Evolutionary conservation across 2,113 vertebrate species (phyloP).

Genomic region (Phycodurus eques): DNA sequence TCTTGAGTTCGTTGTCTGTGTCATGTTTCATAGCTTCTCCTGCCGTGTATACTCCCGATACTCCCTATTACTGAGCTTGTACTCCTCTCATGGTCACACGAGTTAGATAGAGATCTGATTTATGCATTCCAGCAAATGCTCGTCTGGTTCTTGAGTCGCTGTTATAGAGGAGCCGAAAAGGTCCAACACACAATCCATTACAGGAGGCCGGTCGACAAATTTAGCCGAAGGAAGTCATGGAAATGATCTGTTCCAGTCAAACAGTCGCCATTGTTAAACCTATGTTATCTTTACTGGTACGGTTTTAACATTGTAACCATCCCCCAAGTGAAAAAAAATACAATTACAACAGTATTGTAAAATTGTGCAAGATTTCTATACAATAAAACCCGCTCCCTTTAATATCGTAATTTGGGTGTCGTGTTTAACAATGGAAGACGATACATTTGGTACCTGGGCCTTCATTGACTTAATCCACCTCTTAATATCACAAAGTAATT

Average conservation of each 20-base stretch:
- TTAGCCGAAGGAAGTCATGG: not conserved
- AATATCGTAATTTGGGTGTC: too few relatives aligned
- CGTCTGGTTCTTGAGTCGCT: not conserved
- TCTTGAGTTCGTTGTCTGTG: not conserved
- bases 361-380: too few relatives aligned
- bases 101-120: conserved; percentile 13
- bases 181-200: not conserved
- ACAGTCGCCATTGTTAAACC: not conserved
- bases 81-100: not conserved
- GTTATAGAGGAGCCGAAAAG: not conserved
- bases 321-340: too few relatives aligned
- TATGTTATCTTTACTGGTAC: not conserved
- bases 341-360: too few relatives aligned
- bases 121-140: not conserved
- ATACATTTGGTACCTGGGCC: too few relatives aligned
- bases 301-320: too few relatives aligned
- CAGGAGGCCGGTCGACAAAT: not conserved
- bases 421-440: too few relatives aligned
- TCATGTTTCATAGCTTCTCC: not conserved
- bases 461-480: too few relatives aligned
- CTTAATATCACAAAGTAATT: too few relatives aligned
- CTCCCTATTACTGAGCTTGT: not conserved
- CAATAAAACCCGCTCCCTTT: too few relatives aligned
- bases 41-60: not conserved
- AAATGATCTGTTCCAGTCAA: not conserved